Percentiles rank a stretch among this genome's conserved stretches.
Evolutionary conservation across 2,797 vertebrate genomes (phyloP).

Genomic region (Cercopithecus diana): DNA sequence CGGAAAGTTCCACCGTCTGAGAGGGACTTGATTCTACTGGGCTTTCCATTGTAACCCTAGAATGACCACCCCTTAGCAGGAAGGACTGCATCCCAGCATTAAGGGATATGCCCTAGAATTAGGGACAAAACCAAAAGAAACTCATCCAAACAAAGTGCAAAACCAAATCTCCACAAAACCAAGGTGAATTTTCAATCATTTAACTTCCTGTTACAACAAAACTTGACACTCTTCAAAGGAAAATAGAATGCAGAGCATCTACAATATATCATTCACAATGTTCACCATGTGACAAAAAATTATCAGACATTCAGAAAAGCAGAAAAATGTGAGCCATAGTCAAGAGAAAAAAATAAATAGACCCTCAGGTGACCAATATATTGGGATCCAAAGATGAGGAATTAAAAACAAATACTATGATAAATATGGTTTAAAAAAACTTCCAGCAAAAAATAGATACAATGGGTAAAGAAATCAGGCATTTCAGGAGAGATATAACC

Average conservation of each 20-base stretch:
- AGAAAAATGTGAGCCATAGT: not conserved
- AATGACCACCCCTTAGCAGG: not conserved
- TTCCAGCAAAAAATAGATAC: not conserved
- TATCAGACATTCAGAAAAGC: not conserved
- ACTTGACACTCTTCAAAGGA: not conserved
- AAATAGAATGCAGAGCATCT: not conserved
- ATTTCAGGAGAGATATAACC: not conserved
- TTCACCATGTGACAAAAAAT: not conserved
- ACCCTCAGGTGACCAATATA: not conserved
- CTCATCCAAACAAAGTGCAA: not conserved
- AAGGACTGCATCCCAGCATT: not conserved
- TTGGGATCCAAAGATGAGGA: not conserved
- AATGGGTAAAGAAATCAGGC: not conserved
- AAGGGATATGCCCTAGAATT: not conserved
- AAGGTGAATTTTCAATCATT: not conserved
- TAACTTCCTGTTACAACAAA: not conserved
- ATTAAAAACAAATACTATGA: not conserved
- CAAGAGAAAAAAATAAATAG: not conserved
- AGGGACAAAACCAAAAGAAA: not conserved
- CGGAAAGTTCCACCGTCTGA: not conserved
- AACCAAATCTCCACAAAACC: not conserved
- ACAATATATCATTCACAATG: not conserved
- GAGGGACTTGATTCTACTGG: not conserved
- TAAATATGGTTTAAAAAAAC: not conserved
- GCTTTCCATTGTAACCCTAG: not conserved